Evolutionary conservation across 2,797 vertebrate species (phyloP).

Genomic region (Alectoris magna): DNA sequence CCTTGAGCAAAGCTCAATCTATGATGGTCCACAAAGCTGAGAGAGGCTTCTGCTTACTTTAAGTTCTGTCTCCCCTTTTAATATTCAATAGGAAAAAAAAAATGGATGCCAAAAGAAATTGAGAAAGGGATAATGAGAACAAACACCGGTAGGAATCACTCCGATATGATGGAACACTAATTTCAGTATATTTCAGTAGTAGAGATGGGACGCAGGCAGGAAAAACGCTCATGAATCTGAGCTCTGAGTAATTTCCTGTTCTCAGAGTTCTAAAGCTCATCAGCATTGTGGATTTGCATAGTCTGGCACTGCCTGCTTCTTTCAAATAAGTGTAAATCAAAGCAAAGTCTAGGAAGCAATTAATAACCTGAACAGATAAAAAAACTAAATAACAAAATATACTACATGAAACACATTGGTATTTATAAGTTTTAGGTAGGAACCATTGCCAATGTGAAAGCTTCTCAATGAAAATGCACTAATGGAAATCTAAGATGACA

Average conservation of each 20-base stretch:
- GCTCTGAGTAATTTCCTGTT: neutral
- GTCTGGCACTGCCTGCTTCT: neutral
- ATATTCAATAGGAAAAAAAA: neutral
- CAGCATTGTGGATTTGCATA: neutral
- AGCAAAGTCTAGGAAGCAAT: neutral
- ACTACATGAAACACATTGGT: neutral
- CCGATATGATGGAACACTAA: too few relatives aligned
- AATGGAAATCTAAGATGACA: neutral
- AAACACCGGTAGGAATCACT: too few relatives aligned
- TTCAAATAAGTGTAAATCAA: slow-evolving; percentile 4
- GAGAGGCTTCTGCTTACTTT: neutral
- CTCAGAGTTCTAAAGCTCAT: neutral
- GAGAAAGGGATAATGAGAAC: neutral
- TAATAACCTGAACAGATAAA: neutral
- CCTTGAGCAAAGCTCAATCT: neutral
- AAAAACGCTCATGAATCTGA: neutral
- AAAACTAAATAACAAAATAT: neutral
- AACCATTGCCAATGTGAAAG: neutral
- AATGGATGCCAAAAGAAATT: neutral
- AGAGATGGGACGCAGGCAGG: too few relatives aligned
- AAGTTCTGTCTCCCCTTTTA: neutral
- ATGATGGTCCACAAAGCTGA: too few relatives aligned
- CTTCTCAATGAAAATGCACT: neutral
- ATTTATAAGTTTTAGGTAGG: neutral
- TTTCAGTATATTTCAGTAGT: too few relatives aligned